Conservation (phyloP, 2,888 invertebrate species). For the Pachydiplax longipennis region DNA sequence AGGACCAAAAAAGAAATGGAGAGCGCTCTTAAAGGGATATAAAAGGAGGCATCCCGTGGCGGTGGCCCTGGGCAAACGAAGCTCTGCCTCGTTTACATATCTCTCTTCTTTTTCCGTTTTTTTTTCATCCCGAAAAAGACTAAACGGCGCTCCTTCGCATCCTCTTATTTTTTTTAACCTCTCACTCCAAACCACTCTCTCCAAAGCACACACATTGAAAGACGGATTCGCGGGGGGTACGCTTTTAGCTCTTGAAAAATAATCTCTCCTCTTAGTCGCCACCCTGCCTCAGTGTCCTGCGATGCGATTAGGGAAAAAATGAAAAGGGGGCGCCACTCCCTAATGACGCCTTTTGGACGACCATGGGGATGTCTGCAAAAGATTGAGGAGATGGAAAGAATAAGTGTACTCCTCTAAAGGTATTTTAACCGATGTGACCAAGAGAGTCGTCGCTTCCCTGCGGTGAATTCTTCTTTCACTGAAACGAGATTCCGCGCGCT, state of each 20-base stretch:
- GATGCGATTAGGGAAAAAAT: slow-evolving; percentile 38
- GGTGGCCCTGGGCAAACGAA: slow-evolving; percentile 13
- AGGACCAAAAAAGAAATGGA: background rate
- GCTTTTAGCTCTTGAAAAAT: slow-evolving; percentile 15
- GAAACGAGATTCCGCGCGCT: too few species aligned
- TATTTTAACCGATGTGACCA: background rate
- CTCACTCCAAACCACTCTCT: background rate
- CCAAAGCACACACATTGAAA: slow-evolving; percentile 20
- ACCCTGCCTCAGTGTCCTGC: background rate
- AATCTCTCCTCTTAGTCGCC: slow-evolving; percentile 18
- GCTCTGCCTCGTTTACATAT: background rate
- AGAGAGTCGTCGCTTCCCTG: too few species aligned
- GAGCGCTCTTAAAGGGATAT: background rate
- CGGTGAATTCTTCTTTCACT: too few species aligned
- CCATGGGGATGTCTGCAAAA: background rate
- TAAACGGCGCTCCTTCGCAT: background rate
- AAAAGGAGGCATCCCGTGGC: background rate
- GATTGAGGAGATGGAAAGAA: background rate
- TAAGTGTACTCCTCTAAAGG: background rate
- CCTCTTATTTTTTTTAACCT: background rate
- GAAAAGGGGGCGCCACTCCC: slow-evolving; percentile 34
- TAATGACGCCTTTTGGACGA: slow-evolving; percentile 29
- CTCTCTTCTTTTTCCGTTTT: too few species aligned
- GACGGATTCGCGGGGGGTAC: background rate
- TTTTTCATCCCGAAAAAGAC: background rate